Conservation (phyloP, 2,113 vertebrate species). For the Galeopterus variegatus region DNA sequence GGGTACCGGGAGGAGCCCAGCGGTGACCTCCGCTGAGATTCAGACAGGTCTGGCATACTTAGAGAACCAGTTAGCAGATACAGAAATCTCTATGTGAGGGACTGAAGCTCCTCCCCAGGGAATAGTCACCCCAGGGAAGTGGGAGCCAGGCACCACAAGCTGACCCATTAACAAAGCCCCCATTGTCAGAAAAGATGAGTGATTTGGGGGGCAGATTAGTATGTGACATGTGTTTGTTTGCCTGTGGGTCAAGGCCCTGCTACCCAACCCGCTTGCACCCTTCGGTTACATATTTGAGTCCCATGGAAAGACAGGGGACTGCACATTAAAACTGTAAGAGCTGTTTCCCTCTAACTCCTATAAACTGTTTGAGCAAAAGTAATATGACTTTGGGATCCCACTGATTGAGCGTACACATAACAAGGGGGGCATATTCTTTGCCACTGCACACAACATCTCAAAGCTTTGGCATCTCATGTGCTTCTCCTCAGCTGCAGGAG, state of each 20-base stretch:
- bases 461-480: not conserved
- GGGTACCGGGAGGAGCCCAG: not conserved
- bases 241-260: not conserved
- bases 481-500: not conserved
- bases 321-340: not conserved
- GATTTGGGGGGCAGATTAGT: not conserved
- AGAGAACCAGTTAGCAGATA: not conserved
- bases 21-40: not conserved
- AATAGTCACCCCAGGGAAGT: slow-evolving; percentile 21
- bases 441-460: not conserved
- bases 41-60: not conserved
- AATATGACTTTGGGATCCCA: not conserved
- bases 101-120: slow-evolving; percentile 20
- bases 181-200: slow-evolving; percentile 55
- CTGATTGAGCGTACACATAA: not conserved
- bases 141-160: slow-evolving; percentile 76
- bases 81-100: not conserved
- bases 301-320: not conserved
- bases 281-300: not conserved
- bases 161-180: slow-evolving; percentile 65
- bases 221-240: not conserved
- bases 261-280: not conserved
- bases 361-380: not conserved
- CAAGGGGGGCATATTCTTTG: not conserved
- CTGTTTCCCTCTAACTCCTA: not conserved